phyloP scores from a whole-genome alignment of 2,888 invertebrate species.

The Kuschelorhynchus macadamiae region DNA sequence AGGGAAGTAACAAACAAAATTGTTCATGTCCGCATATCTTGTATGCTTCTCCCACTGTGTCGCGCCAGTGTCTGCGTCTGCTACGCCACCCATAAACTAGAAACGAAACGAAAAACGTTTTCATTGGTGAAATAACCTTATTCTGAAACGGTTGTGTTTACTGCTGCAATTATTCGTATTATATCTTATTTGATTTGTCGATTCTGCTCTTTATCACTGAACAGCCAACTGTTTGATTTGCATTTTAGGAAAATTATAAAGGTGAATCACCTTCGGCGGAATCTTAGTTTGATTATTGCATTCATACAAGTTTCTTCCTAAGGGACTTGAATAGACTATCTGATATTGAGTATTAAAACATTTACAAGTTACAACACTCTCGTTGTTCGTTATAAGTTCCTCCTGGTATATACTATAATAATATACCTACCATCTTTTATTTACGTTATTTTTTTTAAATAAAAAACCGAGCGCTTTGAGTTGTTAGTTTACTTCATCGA shows the following conservation, averaged over 20 bases:
- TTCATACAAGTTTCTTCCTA: background rate
- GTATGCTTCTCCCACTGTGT: background rate
- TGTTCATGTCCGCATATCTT: background rate
- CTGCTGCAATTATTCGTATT: slow-evolving; percentile 3
- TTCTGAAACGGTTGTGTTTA: slow-evolving; percentile 23
- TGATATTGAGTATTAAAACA: no score
- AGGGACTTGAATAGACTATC: background rate
- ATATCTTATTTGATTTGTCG: slow-evolving; percentile 1
- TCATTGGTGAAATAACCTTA: slow-evolving; percentile 33
- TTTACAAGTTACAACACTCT: background rate
- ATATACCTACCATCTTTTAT: background rate
- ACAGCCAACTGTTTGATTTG: slow-evolving; percentile 20
- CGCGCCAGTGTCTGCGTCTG: no score
- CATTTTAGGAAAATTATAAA: slow-evolving; percentile 30
- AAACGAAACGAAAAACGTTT: background rate
- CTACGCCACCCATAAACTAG: background rate
- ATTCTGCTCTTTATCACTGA: slow-evolving; percentile 14
- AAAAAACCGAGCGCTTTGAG: background rate
- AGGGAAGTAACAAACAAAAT: slow-evolving; percentile 1
- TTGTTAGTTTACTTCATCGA: no score
- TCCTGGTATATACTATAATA: background rate
- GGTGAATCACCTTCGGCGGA: slow-evolving; percentile 10
- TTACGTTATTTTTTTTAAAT: background rate
- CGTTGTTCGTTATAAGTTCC: background rate
- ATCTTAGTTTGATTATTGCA: slow-evolving; percentile 14